Evolutionary conservation across 2,797 vertebrate species (phyloP).

Genomic region (Remorina albescens): DNA sequence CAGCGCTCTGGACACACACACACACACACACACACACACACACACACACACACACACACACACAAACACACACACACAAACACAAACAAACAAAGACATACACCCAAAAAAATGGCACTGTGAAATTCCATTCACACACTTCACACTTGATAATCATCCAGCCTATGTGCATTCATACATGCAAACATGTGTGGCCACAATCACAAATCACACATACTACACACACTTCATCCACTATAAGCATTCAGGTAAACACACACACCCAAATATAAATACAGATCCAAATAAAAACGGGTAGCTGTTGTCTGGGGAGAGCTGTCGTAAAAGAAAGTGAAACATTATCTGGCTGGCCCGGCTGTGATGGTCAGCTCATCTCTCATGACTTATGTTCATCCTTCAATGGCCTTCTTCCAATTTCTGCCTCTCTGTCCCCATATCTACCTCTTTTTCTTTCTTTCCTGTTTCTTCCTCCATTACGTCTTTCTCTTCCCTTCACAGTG

Average conservation of each 20-base stretch:
- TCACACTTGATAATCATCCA: slow-evolving; percentile 50
- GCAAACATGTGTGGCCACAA: slow-evolving; percentile 26
- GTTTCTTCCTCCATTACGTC: slow-evolving; percentile 14
- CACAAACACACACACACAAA: slow-evolving; percentile 25
- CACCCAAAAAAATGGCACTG: slow-evolving; percentile 35
- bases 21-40: slow-evolving; percentile 16
- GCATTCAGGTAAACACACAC: slow-evolving; percentile 26
- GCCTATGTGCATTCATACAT: slow-evolving; percentile 45
- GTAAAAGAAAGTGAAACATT: slow-evolving; percentile 78
- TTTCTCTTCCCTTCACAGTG: neutral
- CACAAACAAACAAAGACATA: slow-evolving; percentile 15
- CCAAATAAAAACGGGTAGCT: slow-evolving; percentile 71
- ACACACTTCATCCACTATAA: slow-evolving; percentile 32
- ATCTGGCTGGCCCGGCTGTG: slow-evolving; percentile 60
- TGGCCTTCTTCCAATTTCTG: slow-evolving; percentile 29
- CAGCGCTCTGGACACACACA: slow-evolving; percentile 26
- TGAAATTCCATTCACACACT: slow-evolving; percentile 48
- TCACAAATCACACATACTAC: slow-evolving; percentile 5
- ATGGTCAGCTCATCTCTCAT: slow-evolving; percentile 68
- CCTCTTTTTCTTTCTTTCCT: neutral
- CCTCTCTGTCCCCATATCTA: neutral
- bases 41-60: slow-evolving; percentile 22
- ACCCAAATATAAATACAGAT: slow-evolving; percentile 50
- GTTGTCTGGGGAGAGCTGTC: slow-evolving; percentile 59
- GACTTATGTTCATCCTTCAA: slow-evolving; percentile 60